A percentile compares a stretch with the other conserved stretches of the same genome.
These are phyloP conservation scores for Daubentonia madagascariensis DNA, from an alignment of 2,113 vertebrate species.

Conservation along the genomic window DNA sequence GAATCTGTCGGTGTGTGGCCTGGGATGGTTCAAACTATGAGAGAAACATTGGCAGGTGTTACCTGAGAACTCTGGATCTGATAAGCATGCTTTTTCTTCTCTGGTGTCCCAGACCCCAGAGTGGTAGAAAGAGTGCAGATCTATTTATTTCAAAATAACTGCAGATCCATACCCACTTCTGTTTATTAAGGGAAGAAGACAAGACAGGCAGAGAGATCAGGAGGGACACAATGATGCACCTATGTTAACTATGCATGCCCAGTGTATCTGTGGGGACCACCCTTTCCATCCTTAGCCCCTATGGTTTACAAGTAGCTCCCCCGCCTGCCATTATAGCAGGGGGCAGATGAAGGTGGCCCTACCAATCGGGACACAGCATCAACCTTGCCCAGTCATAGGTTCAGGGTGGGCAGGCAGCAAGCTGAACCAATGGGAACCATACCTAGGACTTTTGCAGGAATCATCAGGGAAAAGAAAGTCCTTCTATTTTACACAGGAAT, in stretches of 20 bases:
- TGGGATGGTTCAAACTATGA: neutral
- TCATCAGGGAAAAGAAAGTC: neutral
- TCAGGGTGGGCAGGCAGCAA: neutral
- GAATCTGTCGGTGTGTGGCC: neutral
- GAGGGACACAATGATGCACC: neutral
- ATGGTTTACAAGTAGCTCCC: neutral
- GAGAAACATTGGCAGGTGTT: neutral
- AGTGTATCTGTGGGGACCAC: neutral
- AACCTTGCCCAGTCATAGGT: neutral
- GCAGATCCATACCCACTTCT: neutral
- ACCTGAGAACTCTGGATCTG: neutral
- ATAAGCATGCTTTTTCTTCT: neutral
- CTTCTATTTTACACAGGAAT: neutral
- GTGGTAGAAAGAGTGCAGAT: neutral
- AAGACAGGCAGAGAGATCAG: neutral
- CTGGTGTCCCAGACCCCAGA: neutral
- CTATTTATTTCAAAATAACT: conserved; percentile 21
- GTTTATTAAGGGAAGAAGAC: neutral
- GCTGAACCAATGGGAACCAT: neutral
- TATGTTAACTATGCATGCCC: neutral
- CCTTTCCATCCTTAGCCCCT: neutral
- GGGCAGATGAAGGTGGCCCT: neutral
- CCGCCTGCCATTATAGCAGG: neutral
- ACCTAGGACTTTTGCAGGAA: neutral
- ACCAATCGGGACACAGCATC: neutral